phyloP scores from a whole-genome alignment of 2,797 vertebrate species.

The Synaphobranchus kaupii region DNA sequence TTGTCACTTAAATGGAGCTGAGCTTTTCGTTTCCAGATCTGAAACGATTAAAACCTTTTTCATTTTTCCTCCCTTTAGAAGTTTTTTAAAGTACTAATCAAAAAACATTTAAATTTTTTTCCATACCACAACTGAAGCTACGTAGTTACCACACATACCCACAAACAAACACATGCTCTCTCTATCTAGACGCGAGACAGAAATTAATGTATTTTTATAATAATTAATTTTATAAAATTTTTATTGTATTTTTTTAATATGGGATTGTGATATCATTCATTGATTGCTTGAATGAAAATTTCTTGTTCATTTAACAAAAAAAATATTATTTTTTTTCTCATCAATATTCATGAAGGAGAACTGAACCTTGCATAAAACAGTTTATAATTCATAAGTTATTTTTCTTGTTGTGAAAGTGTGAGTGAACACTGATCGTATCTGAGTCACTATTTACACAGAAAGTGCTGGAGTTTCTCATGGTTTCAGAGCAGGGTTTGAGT shows the following conservation, averaged over 20 bases:
- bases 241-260: too few species aligned
- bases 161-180: neutral
- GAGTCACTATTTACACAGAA: neutral
- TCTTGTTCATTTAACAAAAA: neutral
- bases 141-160: neutral
- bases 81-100: neutral
- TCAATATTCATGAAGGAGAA: neutral
- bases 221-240: too few species aligned
- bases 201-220: neutral
- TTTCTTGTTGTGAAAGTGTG: neutral
- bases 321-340: neutral
- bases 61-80: neutral
- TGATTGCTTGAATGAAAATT: neutral
- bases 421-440: neutral
- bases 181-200: too few species aligned
- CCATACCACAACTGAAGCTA: neutral
- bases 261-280: neutral
- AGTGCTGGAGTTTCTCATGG: neutral
- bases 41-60: neutral
- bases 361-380: neutral
- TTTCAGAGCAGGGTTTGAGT: neutral
- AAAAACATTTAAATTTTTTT: neutral
- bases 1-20: neutral
- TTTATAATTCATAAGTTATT: neutral
- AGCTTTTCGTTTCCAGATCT: neutral